Conservation (phyloP, 2,113 vertebrate genomes). For the Marcusenius ussheri region DNA sequence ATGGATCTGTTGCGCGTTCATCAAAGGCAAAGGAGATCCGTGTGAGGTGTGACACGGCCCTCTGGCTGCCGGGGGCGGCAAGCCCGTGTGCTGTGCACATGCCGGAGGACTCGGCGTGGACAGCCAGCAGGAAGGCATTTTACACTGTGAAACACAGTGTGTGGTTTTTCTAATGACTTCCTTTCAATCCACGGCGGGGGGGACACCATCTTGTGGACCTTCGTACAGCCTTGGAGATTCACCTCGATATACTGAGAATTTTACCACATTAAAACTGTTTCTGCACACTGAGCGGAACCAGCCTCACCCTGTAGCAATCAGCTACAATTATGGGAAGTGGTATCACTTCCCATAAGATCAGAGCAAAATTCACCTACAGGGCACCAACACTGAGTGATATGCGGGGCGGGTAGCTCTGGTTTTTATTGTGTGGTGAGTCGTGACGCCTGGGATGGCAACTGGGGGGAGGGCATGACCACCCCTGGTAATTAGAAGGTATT, state of each 20-base stretch:
- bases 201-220: neutral
- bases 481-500: neutral
- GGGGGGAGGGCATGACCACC: neutral
- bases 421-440: neutral
- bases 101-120: neutral
- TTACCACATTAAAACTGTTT: neutral
- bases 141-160: neutral
- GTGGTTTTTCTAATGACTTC: neutral
- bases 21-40: neutral
- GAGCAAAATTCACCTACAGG: neutral
- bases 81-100: neutral
- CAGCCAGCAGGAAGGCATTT: neutral
- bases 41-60: neutral
- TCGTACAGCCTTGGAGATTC: neutral
- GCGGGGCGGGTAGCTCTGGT: neutral
- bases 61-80: neutral
- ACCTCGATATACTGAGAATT: neutral
- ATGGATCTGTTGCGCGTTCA: neutral
- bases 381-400: neutral
- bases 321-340: no score
- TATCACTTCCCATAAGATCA: neutral
- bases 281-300: neutral
- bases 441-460: neutral
- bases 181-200: neutral
- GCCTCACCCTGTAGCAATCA: neutral